Base-by-base conservation (phyloP, 2,797 vertebrate genomes). In the Thaleichthys pacificus region DNA sequence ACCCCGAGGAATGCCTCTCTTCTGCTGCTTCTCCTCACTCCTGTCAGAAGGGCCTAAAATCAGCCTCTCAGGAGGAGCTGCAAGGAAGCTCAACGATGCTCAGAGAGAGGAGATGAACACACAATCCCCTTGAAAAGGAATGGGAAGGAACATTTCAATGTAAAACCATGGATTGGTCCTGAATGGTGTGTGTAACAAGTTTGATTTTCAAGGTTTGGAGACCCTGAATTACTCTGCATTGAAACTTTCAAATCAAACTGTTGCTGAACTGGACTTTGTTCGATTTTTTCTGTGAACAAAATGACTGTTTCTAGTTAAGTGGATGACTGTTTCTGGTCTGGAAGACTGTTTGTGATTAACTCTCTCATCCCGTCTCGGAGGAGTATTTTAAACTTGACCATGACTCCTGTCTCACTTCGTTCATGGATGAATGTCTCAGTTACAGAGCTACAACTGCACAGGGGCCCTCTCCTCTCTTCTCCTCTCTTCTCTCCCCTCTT, bases 391-490 rank as follows among this genome's bases (percentile, higher is more conserved):
- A 19, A 67, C 63, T 47, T 62, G 64, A 66, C 68, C 14, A 8
- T 62, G 68, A 77, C 64, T 70, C 17, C 42, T 63, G 30, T 57
- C 60, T 69, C 15, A 22, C 12, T 65, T 28, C 17, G 35, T 58
- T 24, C 51, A 3, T 28, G 11, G 47, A 56, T 15, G 38, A 21
- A 69, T 70, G 78, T 79, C 79, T 73, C 75, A 71, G 70, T 81
- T 82, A 76, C 79, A 80, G 61, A 64, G 49, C 72, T 77, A 72
- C 75, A 73, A 80, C 77, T 82, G 84, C 83, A 85, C 77, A 86
- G 84, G 73, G 82, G 72, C 75, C 74, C 75, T 74, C 54, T 74
- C 54, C 66, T 12, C 14, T 51, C 47, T 17, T 17, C 47, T 51
- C 47, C 11, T 51, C 47, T 51, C 11, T 3, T 17, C 47, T 51